Percentiles rank a stretch among this genome's conserved stretches.
Evolutionary conservation across 2,888 invertebrate species (phyloP).

Genomic region (Eilema griseolum): DNA sequence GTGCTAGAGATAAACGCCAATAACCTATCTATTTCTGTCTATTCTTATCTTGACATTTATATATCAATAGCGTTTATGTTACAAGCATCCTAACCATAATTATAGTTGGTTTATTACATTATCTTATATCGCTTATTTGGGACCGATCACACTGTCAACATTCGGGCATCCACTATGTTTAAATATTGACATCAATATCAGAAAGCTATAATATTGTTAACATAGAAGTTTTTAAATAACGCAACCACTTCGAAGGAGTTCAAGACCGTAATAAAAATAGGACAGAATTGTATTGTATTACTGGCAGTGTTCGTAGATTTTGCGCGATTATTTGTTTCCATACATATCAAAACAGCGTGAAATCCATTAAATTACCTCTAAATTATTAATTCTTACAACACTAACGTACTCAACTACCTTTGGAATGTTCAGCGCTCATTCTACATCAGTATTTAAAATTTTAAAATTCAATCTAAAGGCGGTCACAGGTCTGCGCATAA

Average conservation of each 20-base stretch:
- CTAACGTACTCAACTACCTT: slow-evolving; percentile 43
- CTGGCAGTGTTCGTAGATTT: slow-evolving; percentile 47
- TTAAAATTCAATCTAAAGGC: slow-evolving; percentile 27
- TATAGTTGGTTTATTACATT: slow-evolving; percentile 23
- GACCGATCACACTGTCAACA: slow-evolving; percentile 30
- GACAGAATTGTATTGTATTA: slow-evolving; percentile 30
- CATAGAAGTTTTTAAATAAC: slow-evolving; percentile 26
- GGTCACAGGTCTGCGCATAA: slow-evolving; percentile 25
- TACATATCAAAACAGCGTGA: background rate
- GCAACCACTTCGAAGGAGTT: slow-evolving; percentile 54
- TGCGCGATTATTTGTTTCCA: background rate
- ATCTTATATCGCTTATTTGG: slow-evolving; percentile 14
- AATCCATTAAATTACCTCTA: slow-evolving; percentile 13
- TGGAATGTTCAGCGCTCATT: slow-evolving; percentile 46
- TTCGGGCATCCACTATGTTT: slow-evolving; percentile 16
- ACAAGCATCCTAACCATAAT: slow-evolving; percentile 21
- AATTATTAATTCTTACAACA: slow-evolving; percentile 27
- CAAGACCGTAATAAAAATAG: slow-evolving; percentile 55
- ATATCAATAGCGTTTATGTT: slow-evolving; percentile 23
- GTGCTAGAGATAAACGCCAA: slow-evolving; percentile 29
- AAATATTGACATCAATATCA: slow-evolving; percentile 16
- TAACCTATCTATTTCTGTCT: slow-evolving; percentile 23
- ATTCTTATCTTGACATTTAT: slow-evolving; percentile 17
- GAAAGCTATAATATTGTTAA: slow-evolving; percentile 23
- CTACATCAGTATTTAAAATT: slow-evolving; percentile 14